Conservation (phyloP, 1,140 invertebrate species). For the Zeugodacus cucurbitae region DNA sequence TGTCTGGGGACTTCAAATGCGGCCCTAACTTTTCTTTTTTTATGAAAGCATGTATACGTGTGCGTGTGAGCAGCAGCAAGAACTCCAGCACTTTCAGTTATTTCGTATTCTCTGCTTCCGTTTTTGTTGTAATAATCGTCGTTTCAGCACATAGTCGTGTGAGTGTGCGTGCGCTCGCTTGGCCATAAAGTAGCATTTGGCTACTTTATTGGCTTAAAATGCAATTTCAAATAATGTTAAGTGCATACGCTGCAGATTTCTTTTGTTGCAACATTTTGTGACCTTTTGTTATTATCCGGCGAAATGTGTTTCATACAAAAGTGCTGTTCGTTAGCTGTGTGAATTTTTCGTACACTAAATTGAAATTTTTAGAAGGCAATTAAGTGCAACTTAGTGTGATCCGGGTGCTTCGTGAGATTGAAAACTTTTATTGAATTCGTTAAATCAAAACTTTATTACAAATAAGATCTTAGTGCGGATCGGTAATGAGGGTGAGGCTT, state of each 20-base stretch:
- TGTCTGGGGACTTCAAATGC: background rate
- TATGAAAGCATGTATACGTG: no score
- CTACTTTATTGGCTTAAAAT: background rate
- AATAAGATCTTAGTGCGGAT: no score
- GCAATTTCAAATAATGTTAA: background rate
- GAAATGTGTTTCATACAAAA: no score
- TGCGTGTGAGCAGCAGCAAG: background rate
- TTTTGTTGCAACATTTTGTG: background rate
- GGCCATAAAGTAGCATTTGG: background rate
- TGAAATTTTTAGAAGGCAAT: no score
- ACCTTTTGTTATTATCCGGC: background rate
- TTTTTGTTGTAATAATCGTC: background rate
- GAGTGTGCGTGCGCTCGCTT: background rate
- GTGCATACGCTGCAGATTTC: background rate
- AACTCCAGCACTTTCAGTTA: background rate
- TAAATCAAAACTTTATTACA: no score
- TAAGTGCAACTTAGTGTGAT: no score
- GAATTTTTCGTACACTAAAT: no score
- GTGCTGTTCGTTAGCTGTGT: no score
- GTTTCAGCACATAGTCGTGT: background rate
- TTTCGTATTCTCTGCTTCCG: background rate
- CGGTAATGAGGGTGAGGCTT: no score
- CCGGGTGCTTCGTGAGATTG: no score
- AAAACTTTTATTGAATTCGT: no score
- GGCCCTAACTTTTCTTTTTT: background rate